Base-by-base conservation (phyloP, 2,888 invertebrate species). In the Merodon equestris region DNA sequence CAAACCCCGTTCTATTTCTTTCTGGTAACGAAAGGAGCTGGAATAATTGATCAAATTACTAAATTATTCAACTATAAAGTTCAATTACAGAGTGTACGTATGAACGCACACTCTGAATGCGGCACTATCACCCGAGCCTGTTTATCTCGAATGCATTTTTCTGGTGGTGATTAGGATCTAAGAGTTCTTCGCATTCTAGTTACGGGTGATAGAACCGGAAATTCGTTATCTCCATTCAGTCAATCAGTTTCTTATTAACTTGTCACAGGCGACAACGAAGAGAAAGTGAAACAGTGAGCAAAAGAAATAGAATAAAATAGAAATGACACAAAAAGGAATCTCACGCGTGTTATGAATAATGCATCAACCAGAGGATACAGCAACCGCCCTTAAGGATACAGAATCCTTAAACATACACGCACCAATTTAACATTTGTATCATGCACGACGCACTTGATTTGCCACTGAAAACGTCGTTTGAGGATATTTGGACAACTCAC, bases 191-290 rank as follows among this genome's bases (percentile, higher is more conserved):
- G 48, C 56, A 19, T 27, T 42, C 36, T 17, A 66, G 38, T 9
- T 36, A 15, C 14, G 27, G 60, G 9, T 45, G 34, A 48, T 50
- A 40, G 45, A 58, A 68, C 76, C 81, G 82, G 82, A 81, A 82
- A 82, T 82, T 82, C 81, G 81, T 82, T 82, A 81, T 82, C 82
- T 81, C 82, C 81, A 79, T 79, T 76, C 81, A 82, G 81, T 82
- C 82, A 82, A 82, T 82, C 82, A 82, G 82, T 70, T 82, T 82
- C 79, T 82, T 82, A 82, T 82, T 82, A 82, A 82, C 75, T 82
- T 82, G 81, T 82, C 82, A 79, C 79, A 67, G 63, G 45, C 17
- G 70, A 61, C 54, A 51, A 51, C 36, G 36, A 48, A 19, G 15
- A 75, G 68, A 75, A 70, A 75, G 68, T 70, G 34, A 70, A 34